A percentile compares a stretch with the other conserved stretches of the same genome.
Evolutionary conservation across 2,888 invertebrate species (phyloP).

Genomic region (Acronicta leporina): DNA sequence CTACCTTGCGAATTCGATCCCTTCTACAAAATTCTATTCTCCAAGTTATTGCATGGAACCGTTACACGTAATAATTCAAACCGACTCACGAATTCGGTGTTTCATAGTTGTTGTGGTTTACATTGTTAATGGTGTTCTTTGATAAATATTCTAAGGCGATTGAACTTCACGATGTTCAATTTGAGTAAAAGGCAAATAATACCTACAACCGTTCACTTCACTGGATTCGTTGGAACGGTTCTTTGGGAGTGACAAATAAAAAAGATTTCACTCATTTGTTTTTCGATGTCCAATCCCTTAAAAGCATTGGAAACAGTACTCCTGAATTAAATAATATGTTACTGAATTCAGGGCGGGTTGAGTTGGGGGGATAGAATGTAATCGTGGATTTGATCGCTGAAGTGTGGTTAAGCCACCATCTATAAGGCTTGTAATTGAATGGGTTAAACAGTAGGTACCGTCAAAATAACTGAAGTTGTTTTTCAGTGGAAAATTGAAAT

Average conservation of each 20-base stretch:
- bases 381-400: slow-evolving; percentile 37
- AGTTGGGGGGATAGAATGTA: slow-evolving; percentile 23
- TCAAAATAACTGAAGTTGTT: too few species aligned
- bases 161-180: slow-evolving; percentile 44
- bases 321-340: slow-evolving; percentile 52
- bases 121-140: slow-evolving; percentile 32
- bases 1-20: slow-evolving; percentile 6
- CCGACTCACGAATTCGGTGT: slow-evolving; percentile 23
- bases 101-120: slow-evolving; percentile 30
- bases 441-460: slow-evolving; percentile 8
- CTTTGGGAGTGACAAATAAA: slow-evolving; percentile 49
- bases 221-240: slow-evolving; percentile 44
- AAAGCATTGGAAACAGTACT: slow-evolving; percentile 46
- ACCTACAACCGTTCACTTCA: slow-evolving; percentile 25
- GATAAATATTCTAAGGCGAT: slow-evolving; percentile 38
- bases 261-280: slow-evolving; percentile 52
- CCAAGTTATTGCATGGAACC: slow-evolving; percentile 14
- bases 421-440: slow-evolving; percentile 32
- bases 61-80: slow-evolving; percentile 17
- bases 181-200: slow-evolving; percentile 50
- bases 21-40: slow-evolving; percentile 19
- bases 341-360: slow-evolving; percentile 29
- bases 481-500: too few species aligned
- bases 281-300: slow-evolving; percentile 56
- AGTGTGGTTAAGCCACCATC: slow-evolving; percentile 34